Conservation (phyloP, 2,888 invertebrate species). For the Rhodophaea formosa region DNA sequence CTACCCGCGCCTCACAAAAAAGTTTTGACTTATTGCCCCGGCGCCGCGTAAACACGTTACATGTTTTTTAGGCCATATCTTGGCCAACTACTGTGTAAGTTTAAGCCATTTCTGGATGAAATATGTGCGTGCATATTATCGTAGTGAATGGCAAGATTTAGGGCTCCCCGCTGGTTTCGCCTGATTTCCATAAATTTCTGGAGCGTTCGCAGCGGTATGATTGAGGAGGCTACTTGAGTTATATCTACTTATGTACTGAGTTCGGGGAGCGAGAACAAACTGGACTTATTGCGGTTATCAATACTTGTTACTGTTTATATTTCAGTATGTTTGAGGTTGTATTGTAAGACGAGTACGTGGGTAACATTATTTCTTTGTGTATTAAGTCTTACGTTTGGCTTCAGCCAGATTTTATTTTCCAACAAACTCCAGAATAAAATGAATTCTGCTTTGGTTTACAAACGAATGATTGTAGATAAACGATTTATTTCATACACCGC, state of each 20-base stretch:
- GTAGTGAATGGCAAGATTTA: constrained; percentile 15
- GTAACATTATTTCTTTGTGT: too few species aligned
- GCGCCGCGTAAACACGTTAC: constrained; percentile 61
- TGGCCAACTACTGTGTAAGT: constrained; percentile 56
- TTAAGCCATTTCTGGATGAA: constrained; percentile 49
- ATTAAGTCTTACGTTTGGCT: too few species aligned
- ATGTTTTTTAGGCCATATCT: constrained; percentile 62
- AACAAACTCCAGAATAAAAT: too few species aligned
- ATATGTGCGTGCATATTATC: constrained; percentile 25
- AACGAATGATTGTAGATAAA: too few species aligned
- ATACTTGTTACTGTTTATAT: not conserved
- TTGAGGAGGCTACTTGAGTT: not conserved
- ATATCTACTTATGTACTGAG: not conserved
- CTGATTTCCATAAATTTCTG: constrained; percentile 4
- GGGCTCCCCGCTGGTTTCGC: constrained; percentile 1
- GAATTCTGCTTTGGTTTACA: too few species aligned
- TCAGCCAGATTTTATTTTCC: too few species aligned
- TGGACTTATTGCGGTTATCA: not conserved
- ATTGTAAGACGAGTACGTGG: too few species aligned
- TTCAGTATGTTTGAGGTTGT: too few species aligned
- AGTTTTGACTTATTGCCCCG: constrained; percentile 59
- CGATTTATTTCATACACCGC: too few species aligned
- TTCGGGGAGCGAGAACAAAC: not conserved
- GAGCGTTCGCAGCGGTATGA: not conserved
- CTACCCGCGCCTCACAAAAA: constrained; percentile 59